These are phyloP conservation scores for Siniperca obscura DNA, from an alignment of 2,797 vertebrate species.

Conservation along the genomic window DNA sequence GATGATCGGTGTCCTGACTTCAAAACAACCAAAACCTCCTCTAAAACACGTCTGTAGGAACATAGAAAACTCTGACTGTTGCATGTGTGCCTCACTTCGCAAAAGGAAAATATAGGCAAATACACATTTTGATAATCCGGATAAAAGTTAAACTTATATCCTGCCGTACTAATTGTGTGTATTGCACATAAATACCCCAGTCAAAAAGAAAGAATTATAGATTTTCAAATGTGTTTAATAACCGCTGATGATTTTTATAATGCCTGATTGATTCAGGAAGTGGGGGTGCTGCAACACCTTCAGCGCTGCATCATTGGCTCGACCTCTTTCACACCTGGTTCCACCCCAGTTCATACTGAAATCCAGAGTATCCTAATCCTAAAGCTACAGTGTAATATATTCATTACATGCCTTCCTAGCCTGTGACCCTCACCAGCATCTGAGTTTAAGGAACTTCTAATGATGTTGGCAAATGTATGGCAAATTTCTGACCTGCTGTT, in stretches of 20 bases:
- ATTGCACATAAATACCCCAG: background rate
- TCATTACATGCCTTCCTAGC: background rate
- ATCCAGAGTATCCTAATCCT: too few relatives aligned
- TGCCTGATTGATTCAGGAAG: background rate
- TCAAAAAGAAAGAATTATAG: background rate
- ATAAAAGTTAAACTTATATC: background rate
- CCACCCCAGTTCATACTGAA: background rate
- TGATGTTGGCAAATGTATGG: background rate
- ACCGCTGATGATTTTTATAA: background rate
- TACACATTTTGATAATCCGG: background rate
- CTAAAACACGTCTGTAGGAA: background rate
- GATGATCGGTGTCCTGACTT: background rate
- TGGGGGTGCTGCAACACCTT: too few relatives aligned
- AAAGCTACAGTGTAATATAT: background rate
- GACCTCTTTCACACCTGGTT: background rate
- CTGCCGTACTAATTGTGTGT: background rate
- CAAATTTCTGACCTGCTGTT: constrained; percentile 29
- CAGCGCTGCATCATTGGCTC: background rate
- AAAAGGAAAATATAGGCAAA: background rate
- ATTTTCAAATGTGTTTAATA: background rate
- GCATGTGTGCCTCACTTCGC: background rate
- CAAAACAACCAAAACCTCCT: too few relatives aligned
- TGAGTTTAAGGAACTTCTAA: background rate
- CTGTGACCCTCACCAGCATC: background rate
- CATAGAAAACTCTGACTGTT: background rate